phyloP scores from a whole-genome alignment of 2,113 vertebrate species.

The Pteruthius melanotis region DNA sequence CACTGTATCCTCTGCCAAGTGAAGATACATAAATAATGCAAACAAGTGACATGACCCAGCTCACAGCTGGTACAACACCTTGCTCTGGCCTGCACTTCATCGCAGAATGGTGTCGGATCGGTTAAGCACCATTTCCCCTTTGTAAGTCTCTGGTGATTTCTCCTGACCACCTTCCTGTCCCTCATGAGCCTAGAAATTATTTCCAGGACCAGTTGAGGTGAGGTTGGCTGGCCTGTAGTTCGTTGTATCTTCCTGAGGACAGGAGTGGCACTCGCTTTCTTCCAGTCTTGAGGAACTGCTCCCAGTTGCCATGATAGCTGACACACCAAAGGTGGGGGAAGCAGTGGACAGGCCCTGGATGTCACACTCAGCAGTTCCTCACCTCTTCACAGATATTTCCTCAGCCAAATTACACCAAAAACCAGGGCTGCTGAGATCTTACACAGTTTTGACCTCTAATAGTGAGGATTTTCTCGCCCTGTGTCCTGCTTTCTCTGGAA shows the following conservation, averaged over 20 bases:
- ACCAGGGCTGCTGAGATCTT: background rate
- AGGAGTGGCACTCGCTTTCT: background rate
- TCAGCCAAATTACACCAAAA: background rate
- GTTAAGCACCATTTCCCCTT: background rate
- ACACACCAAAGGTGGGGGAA: fast-evolving
- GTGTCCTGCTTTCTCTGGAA: background rate
- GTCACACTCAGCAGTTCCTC: background rate
- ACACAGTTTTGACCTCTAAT: background rate
- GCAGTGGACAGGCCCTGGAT: background rate
- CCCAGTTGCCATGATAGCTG: background rate
- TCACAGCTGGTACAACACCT: background rate
- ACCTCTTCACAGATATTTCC: background rate
- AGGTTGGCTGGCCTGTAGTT: background rate
- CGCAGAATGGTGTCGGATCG: fast-evolving
- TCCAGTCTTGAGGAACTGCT: background rate
- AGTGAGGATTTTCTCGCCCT: background rate
- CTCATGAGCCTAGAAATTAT: background rate
- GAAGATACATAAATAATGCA: background rate
- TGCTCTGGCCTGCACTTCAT: background rate
- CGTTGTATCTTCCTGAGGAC: background rate
- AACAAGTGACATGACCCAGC: fast-evolving
- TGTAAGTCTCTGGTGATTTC: background rate
- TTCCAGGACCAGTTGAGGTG: background rate
- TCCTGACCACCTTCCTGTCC: background rate
- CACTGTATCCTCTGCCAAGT: background rate